Evolutionary conservation across 2,113 vertebrate genomes (phyloP).

Genomic region (Salvelinus alpinus): DNA sequence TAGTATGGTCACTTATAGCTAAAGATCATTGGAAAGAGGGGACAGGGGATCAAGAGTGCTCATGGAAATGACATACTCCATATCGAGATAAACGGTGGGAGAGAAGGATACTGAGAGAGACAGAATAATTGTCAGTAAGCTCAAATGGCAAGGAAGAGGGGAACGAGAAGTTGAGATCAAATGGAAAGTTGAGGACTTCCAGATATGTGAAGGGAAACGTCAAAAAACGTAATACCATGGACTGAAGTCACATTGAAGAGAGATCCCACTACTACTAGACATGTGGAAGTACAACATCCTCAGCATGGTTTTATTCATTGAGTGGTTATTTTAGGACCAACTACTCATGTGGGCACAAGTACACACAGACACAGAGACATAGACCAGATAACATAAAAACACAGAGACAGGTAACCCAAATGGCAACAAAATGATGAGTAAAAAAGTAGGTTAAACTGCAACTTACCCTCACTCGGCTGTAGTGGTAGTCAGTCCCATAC

Average conservation of each 20-base stretch:
- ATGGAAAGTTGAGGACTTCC: no score
- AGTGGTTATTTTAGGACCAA: background rate
- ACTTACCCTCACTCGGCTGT: slow-evolving; percentile 35
- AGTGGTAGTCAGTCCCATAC: slow-evolving; percentile 3
- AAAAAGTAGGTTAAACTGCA: background rate
- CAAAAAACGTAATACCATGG: no score
- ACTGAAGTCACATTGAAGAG: background rate
- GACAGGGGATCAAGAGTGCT: background rate
- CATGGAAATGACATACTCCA: background rate
- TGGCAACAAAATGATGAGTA: background rate
- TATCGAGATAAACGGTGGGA: background rate
- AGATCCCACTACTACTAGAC: background rate
- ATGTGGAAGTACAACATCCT: background rate
- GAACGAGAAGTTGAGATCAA: no score
- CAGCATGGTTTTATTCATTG: background rate
- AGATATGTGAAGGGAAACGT: no score
- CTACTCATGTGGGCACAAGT: background rate
- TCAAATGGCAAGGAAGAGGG: background rate
- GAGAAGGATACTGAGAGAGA: background rate
- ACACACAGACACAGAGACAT: background rate
- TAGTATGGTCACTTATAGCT: no score
- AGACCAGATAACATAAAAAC: background rate
- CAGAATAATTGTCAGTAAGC: background rate
- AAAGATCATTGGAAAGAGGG: background rate
- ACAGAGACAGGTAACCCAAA: background rate